Evolutionary conservation across 2,888 invertebrate species (phyloP), one percentile per base, ranked within the genome.

Genomic region (Prosapia bicincta): DNA sequence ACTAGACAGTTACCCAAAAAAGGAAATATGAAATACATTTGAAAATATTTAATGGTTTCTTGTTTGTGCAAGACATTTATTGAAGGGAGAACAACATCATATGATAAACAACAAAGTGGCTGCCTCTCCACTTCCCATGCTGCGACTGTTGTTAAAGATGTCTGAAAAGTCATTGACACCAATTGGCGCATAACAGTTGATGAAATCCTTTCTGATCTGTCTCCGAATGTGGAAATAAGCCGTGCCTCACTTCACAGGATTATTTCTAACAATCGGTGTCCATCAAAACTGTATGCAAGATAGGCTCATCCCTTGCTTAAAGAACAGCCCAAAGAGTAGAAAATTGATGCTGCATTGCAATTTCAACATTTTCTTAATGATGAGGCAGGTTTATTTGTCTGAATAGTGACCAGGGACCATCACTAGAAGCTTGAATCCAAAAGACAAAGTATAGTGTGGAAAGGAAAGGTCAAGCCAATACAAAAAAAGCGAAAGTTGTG

Each of bases 241-340:
- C 70, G 73, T 24, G 26, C 68, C 23, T 65, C 70, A 32, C 30
- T 78, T 23, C 69, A 71, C 68, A 30, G 70, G 69, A 76, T 74
- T 66, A 69, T 78, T 66, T 71, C 69, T 69, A 38, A 30, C 6
- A 30, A 5, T 30, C 30, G 5, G 30, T 9, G 9, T 6, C 6
- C 5, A 30, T 66, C 70, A n/a, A 74, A 77, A 72, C 69, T 76
- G 38, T 74, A 74, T 71, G 71, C 76, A 43, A 66, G 74, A 7
- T 78, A 77, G 77, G 77, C 76, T 28, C 78, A 70, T 32, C 28
- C 66, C 26, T 54, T 75, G 13, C 77, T 77, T 66, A 28, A 75
- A 68, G 38, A 75, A 30, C 28, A 75, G 9, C 72, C 77, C 77
- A 78, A 78, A 72, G 28, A 43, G 38, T 70, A 78, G 73, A 78